A percentile compares a stretch with the other conserved stretches of the same genome.
These are phyloP conservation scores for Eutrigla gurnardus DNA, from an alignment of 2,797 vertebrate genomes.

Conservation along the genomic window DNA sequence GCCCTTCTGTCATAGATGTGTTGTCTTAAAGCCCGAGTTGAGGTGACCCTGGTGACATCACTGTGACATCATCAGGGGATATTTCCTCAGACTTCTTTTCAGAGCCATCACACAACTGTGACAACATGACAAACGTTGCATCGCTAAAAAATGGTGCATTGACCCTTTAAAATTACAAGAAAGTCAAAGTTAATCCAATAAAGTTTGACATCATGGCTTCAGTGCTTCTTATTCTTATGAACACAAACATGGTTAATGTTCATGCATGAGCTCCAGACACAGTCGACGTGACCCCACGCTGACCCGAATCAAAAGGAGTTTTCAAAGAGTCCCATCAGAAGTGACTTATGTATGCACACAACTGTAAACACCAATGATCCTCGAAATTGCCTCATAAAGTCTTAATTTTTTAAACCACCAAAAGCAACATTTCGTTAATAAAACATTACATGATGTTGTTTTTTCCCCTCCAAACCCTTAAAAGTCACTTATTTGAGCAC, in stretches of 20 bases:
- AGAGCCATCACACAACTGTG: neutral
- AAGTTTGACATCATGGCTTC: slow-evolving; percentile 1
- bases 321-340: neutral
- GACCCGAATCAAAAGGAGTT: neutral
- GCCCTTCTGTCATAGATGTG: neutral
- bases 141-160: neutral
- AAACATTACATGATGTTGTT: neutral
- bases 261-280: neutral
- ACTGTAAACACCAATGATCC: neutral
- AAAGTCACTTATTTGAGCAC: neutral
- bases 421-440: neutral
- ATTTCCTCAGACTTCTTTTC: neutral
- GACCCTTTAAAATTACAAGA: neutral
- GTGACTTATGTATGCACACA: neutral
- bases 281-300: slow-evolving; percentile 7
- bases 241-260: neutral
- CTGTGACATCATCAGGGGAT: neutral
- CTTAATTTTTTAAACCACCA: neutral
- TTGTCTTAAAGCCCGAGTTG: neutral
- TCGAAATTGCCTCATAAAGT: neutral
- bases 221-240: neutral
- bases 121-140: neutral
- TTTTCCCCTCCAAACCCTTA: too few species aligned
- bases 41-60: slow-evolving; percentile 1
- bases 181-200: neutral